phyloP scores from a whole-genome alignment of 2,888 invertebrate species.

The Limnephilus auricula region DNA sequence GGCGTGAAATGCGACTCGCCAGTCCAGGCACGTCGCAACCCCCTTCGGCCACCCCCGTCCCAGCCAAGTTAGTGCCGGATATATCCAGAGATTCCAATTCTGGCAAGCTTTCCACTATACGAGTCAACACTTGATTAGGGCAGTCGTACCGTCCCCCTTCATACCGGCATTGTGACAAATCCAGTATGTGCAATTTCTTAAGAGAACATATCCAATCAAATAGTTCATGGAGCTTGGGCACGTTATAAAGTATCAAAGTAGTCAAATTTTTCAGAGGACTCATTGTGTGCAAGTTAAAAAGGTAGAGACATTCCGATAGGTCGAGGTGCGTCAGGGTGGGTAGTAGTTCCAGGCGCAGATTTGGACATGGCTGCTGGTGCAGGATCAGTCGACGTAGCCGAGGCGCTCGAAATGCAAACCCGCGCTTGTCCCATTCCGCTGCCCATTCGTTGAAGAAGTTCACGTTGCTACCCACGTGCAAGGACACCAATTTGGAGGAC shows the following conservation, averaged over 20 bases:
- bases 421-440: constrained; percentile 68
- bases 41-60: constrained; percentile 86
- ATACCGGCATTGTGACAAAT: constrained; percentile 88
- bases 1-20: constrained; percentile 84
- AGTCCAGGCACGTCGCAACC: constrained; percentile 93
- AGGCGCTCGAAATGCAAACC: constrained; percentile 79
- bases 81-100: constrained; percentile 91
- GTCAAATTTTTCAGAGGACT: constrained; percentile 82
- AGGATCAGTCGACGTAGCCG: constrained; percentile 79
- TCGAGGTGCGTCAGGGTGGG: constrained; percentile 83
- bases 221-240: constrained; percentile 81
- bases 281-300: constrained; percentile 83
- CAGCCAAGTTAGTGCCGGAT: constrained; percentile 96
- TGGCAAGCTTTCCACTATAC: constrained; percentile 86
- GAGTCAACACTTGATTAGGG: constrained; percentile 84
- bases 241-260: constrained; percentile 89
- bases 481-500: constrained; percentile 82
- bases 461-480: constrained; percentile 83
- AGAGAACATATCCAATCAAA: constrained; percentile 80
- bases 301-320: constrained; percentile 81
- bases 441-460: constrained; percentile 61
- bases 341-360: constrained; percentile 79
- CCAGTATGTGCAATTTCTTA: constrained; percentile 83
- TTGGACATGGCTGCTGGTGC: constrained; percentile 76
- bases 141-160: constrained; percentile 85